These are phyloP conservation scores for Oceanodroma leucorhoa DNA, from an alignment of 2,797 vertebrate species.

Conservation along the genomic window DNA sequence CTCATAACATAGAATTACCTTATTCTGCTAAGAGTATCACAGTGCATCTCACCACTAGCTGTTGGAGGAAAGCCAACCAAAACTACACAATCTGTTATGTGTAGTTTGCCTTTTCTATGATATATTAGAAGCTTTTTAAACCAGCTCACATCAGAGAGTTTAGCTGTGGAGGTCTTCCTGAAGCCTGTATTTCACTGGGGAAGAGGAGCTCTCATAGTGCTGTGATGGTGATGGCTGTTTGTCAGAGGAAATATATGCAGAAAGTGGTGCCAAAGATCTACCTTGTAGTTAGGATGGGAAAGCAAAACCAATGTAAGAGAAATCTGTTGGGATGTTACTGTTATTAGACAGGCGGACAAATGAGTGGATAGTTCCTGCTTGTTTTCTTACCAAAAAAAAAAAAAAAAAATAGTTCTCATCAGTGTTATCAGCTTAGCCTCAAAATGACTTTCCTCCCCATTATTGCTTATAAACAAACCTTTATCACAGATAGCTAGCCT, in stretches of 20 bases:
- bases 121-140: not conserved
- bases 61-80: not conserved
- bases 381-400: constrained; percentile 26
- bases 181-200: not conserved
- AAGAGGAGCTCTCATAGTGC: not conserved
- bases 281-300: not conserved
- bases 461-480: constrained; percentile 83
- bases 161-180: not conserved
- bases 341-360: constrained; percentile 49
- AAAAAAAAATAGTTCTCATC: constrained; percentile 71
- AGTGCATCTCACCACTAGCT: not conserved
- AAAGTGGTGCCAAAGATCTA: not conserved
- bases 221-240: not conserved
- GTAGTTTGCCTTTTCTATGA: not conserved
- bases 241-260: not conserved
- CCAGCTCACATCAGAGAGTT: not conserved
- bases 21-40: not conserved
- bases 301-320: not conserved
- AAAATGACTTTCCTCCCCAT: constrained; percentile 78
- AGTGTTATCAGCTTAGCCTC: constrained; percentile 79
- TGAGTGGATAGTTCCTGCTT: constrained; percentile 7
- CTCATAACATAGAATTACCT: not conserved
- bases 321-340: not conserved
- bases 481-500: constrained; percentile 77
- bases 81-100: not conserved